Percentiles rank a stretch among this genome's conserved stretches.
Evolutionary conservation across 2,888 invertebrate genomes (phyloP).

Genomic region (Dascillus cervinus): DNA sequence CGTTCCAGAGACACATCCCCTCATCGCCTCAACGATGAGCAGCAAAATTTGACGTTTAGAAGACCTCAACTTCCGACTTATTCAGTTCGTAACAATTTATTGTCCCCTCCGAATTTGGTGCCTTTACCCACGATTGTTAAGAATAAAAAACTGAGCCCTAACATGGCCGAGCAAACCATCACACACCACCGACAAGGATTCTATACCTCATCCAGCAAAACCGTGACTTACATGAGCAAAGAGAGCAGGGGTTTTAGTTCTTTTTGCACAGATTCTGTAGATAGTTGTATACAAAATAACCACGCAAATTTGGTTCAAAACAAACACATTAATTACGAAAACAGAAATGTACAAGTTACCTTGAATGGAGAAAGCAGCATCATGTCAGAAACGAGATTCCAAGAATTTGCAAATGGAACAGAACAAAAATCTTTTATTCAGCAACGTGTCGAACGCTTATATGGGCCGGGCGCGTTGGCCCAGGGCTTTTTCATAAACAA

Average conservation of each 20-base stretch:
- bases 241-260: conserved; percentile 24
- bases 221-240: conserved; percentile 24
- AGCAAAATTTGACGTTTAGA: conserved; percentile 24
- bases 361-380: conserved; percentile 25
- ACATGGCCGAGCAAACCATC: conserved; percentile 13
- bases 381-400: conserved; percentile 24
- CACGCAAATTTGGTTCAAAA: conserved; percentile 10
- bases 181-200: conserved; percentile 27
- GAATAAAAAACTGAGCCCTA: conserved; percentile 2
- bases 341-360: conserved; percentile 10
- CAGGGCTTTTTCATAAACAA: conserved; percentile 74
- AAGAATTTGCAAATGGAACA: conserved; percentile 32
- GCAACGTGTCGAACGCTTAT: conserved; percentile 79
- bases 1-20: conserved; percentile 63
- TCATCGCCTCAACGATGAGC: conserved; percentile 46
- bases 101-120: conserved; percentile 41
- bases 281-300: conserved; percentile 32
- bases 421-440: conserved; percentile 74
- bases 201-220: conserved; percentile 26
- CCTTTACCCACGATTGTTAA: conserved; percentile 24
- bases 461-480: conserved; percentile 80
- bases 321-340: conserved; percentile 24
- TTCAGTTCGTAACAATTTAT: conserved; percentile 33
- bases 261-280: conserved; percentile 32
- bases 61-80: conserved; percentile 23